Evolutionary conservation across 2,888 invertebrate genomes (phyloP).

Genomic region (Leptinotarsa rubiginosa): DNA sequence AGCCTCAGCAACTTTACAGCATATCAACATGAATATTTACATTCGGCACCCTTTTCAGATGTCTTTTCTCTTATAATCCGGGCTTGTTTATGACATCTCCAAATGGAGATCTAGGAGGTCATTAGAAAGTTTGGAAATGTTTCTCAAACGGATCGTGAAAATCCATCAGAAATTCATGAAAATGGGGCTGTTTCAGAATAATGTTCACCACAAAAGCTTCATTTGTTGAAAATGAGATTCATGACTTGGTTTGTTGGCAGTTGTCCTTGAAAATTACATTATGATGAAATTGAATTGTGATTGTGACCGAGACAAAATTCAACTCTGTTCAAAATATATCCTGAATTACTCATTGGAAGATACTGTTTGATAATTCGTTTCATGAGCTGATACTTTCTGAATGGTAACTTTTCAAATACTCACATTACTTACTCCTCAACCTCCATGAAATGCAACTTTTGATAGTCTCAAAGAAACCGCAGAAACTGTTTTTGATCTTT

Average conservation of each 20-base stretch:
- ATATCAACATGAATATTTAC: conserved; percentile 42
- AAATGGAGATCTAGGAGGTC: conserved; percentile 47
- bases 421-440: no score
- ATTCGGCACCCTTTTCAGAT: conserved; percentile 27
- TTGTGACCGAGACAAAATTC: no score
- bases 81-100: conserved; percentile 50
- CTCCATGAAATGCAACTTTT: no score
- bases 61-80: conserved; percentile 45
- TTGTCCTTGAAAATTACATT: no score
- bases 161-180: conserved; percentile 54
- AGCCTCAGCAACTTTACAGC: conserved; percentile 24
- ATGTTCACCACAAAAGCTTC: conserved; percentile 17
- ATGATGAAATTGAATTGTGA: no score
- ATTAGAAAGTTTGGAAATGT: conserved; percentile 40
- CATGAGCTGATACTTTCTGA: no score
- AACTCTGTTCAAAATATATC: no score
- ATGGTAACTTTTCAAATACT: no score
- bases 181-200: conserved; percentile 37
- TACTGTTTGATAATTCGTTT: no score
- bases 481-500: no score
- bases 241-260: not conserved
- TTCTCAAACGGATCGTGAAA: conserved; percentile 42
- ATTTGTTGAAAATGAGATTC: not conserved
- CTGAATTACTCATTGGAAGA: no score
- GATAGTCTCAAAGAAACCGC: no score